Percentiles rank a stretch among this genome's conserved stretches.
These are phyloP conservation scores for Thereva unica DNA, from an alignment of 2,888 invertebrate species.

Conservation along the genomic window DNA sequence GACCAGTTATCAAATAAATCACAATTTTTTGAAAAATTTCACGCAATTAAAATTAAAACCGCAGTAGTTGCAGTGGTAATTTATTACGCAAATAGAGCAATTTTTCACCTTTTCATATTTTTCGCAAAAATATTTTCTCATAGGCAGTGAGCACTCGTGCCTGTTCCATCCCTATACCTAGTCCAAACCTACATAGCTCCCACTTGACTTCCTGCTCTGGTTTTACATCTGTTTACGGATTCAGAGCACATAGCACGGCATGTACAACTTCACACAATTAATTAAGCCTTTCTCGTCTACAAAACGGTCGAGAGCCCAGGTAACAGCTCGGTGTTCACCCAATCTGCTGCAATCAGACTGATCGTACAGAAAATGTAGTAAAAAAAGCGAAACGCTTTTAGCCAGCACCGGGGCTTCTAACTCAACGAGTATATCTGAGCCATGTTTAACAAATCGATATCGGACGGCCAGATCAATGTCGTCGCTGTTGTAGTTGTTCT, in stretches of 20 bases:
- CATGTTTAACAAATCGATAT: conserved; percentile 47
- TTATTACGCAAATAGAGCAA: too few relatives aligned
- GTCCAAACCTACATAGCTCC: conserved; percentile 33
- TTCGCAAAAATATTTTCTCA: too few relatives aligned
- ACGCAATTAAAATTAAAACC: too few relatives aligned
- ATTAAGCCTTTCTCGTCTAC: conserved; percentile 46
- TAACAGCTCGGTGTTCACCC: conserved; percentile 18
- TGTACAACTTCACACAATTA: conserved; percentile 48
- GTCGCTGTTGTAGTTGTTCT: conserved; percentile 41
- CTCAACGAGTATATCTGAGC: conserved; percentile 34
- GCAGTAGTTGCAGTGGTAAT: too few relatives aligned
- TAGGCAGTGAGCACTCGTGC: too few relatives aligned
- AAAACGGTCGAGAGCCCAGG: conserved; percentile 20
- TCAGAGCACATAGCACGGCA: conserved; percentile 45
- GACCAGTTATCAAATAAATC: too few relatives aligned
- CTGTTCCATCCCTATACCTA: conserved; percentile 4
- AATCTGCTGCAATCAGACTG: conserved; percentile 26
- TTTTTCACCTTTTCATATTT: too few relatives aligned
- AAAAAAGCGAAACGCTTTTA: neutral
- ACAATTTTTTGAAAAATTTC: too few relatives aligned
- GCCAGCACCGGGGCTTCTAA: conserved; percentile 18
- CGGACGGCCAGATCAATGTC: conserved; percentile 46
- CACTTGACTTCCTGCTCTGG: conserved; percentile 44
- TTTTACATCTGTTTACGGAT: conserved; percentile 46
- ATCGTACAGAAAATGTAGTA: conserved; percentile 17